phyloP scores from a whole-genome alignment of 1,140 invertebrate species.

The Tetranychus cinnabarinus region DNA sequence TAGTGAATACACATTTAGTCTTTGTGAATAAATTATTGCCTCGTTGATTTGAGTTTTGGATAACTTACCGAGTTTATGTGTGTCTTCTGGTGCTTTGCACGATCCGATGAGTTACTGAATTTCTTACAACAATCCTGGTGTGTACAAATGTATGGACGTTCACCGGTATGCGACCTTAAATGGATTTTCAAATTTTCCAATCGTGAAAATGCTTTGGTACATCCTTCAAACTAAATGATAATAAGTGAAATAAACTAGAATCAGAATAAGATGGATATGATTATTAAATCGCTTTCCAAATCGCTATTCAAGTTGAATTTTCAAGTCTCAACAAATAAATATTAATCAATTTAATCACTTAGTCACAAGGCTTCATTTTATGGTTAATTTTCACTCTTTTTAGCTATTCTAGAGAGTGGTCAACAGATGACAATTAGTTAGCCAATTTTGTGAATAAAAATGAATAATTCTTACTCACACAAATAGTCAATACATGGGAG shows the following conservation, averaged over 20 bases:
- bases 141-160: slow-evolving; percentile 59
- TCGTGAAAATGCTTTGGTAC: slow-evolving; percentile 75
- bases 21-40: not conserved
- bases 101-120: slow-evolving; percentile 93
- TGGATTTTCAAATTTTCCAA: slow-evolving; percentile 95
- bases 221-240: slow-evolving; percentile 21
- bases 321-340: no score
- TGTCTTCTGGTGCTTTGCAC: slow-evolving; percentile 94
- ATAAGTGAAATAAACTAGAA: not conserved
- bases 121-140: slow-evolving; percentile 85
- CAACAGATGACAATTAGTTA: no score
- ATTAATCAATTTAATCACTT: no score
- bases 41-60: no score
- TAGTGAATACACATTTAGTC: not conserved
- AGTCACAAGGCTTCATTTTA: no score
- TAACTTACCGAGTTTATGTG: slow-evolving; percentile 54
- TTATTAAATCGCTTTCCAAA: not conserved
- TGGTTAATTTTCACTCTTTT: no score
- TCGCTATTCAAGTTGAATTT: no score
- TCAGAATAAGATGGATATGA: not conserved
- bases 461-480: no score
- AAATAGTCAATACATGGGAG: no score
- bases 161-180: slow-evolving; percentile 83
- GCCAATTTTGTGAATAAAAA: no score
- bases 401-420: no score